phyloP scores from a whole-genome alignment of 2,888 invertebrate species.

The Hemistola chrysoprasaria region DNA sequence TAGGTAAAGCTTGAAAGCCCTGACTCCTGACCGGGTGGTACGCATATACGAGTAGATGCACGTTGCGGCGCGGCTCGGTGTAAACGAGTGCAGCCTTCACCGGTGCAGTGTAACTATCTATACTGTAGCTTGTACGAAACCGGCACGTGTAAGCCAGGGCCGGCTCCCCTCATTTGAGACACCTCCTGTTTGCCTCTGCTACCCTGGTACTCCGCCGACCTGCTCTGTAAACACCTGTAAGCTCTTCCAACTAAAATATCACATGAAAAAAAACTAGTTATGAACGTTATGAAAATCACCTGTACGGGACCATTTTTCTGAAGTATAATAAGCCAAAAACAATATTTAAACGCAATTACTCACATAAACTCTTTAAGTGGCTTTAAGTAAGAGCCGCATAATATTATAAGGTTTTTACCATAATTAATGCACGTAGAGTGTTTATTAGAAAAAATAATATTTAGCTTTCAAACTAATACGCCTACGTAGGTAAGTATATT shows the following conservation, averaged over 20 bases:
- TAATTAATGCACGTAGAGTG: no score
- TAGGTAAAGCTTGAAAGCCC: slow-evolving; percentile 72
- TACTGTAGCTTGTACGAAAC: slow-evolving; percentile 31
- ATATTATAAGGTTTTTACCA: no score
- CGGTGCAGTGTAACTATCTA: slow-evolving; percentile 66
- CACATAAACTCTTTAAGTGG: no score
- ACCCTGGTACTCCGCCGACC: slow-evolving; percentile 58
- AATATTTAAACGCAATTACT: no score
- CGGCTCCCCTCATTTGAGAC: slow-evolving; percentile 30
- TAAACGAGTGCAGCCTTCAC: slow-evolving; percentile 68
- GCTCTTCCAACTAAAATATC: slow-evolving; percentile 21
- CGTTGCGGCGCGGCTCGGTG: slow-evolving; percentile 37
- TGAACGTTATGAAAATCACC: slow-evolving; percentile 15
- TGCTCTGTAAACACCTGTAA: slow-evolving; percentile 45
- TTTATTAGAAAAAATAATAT: no score
- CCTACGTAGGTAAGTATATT: no score
- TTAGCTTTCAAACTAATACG: no score
- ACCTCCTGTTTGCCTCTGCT: slow-evolving; percentile 42
- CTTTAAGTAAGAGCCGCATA: no score
- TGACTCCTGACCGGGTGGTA: slow-evolving; percentile 50
- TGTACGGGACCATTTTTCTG: no score
- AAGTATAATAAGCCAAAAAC: no score
- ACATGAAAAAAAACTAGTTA: slow-evolving; percentile 13
- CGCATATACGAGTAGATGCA: slow-evolving; percentile 45
- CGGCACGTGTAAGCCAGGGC: slow-evolving; percentile 66